Base-by-base conservation (phyloP, 53 echinoderm and acorn worm species). In the Holothuria leucospilota region DNA sequence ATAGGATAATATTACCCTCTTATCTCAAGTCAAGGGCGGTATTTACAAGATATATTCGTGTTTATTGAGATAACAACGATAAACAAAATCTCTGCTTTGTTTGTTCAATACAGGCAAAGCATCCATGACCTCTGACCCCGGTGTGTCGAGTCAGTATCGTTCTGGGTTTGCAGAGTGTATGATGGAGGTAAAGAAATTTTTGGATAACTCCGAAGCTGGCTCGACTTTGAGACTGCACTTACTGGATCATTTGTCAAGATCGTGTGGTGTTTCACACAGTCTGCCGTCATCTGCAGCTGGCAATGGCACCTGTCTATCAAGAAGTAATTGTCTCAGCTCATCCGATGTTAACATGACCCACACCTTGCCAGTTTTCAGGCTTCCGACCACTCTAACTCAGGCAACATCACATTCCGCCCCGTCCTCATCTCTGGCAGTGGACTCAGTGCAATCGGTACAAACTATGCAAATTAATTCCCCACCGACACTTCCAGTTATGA, bases 91-190 rank as follows among this genome's bases (percentile, higher is more conserved):
- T 20, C 52, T 75, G 23, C 26, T 51, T 60, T 27, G 26, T 80
- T 80, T 59, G 56, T 51, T 29, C 18, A 24, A 28, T 59, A 60
- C 18, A 80, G 80, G 80, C 59, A 61, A 80, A 56, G 56, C 53
- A 59, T 34, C 80, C 39, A 58, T 56, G 84, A 66, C 84, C 46
- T 51, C 78, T 16, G 91, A 93, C 49, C 85, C 88, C 10, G 63
- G 75, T 24, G 90, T 87, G 25, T 25, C 88, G 21, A 88, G 82
- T 34, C 90, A 96, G 70, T 96, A 92, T 66, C 90, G 91, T 34
- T 84, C 94, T 6, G 96, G 96, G 1, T 96, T 90, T 68, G 87
- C 92, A 18, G 89, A 94, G 81, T 96, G 96, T 62, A 88, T 96
- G 82, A 84, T 83, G 20, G 96, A 96, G 60, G 96, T 96, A 11